Conservation (phyloP, 2,888 invertebrate species). For the Cistogaster globosa region DNA sequence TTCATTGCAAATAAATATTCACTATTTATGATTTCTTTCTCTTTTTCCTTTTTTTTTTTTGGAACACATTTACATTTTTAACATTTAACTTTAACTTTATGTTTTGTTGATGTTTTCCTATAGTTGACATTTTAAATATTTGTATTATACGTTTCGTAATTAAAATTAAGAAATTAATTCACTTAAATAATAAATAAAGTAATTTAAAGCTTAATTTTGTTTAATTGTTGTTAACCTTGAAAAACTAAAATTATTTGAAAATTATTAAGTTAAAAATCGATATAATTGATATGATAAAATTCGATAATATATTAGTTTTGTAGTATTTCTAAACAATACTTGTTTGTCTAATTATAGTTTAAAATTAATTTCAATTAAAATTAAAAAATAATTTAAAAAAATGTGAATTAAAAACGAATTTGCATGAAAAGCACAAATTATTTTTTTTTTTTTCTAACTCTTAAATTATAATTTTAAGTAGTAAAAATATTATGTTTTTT, state of each 20-base stretch:
- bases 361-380: constrained; percentile 51
- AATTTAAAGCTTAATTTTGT: constrained; percentile 11
- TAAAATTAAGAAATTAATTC: constrained; percentile 8
- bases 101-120: constrained; percentile 72
- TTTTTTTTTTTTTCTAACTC: constrained; percentile 41
- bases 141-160: constrained; percentile 68
- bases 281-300: not conserved
- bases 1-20: constrained; percentile 63
- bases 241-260: constrained; percentile 32
- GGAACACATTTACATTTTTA: constrained; percentile 43
- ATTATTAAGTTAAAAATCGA: constrained; percentile 9
- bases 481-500: not conserved
- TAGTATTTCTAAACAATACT: constrained; percentile 62
- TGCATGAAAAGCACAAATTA: constrained; percentile 79
- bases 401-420: constrained; percentile 72
- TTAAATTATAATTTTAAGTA: constrained; percentile 32
- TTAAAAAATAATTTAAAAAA: constrained; percentile 57
- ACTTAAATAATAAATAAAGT: not conserved
- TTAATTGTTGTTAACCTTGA: constrained; percentile 48
- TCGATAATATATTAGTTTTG: constrained; percentile 48
- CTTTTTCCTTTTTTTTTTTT: constrained; percentile 33
- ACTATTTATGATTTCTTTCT: constrained; percentile 21
- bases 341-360: constrained; percentile 33
- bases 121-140: constrained; percentile 35
- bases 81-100: constrained; percentile 74